A percentile compares a stretch with the other conserved stretches of the same genome.
These are phyloP conservation scores for Hemibagrus guttatus DNA, from an alignment of 2,797 vertebrate genomes.

Conservation along the genomic window DNA sequence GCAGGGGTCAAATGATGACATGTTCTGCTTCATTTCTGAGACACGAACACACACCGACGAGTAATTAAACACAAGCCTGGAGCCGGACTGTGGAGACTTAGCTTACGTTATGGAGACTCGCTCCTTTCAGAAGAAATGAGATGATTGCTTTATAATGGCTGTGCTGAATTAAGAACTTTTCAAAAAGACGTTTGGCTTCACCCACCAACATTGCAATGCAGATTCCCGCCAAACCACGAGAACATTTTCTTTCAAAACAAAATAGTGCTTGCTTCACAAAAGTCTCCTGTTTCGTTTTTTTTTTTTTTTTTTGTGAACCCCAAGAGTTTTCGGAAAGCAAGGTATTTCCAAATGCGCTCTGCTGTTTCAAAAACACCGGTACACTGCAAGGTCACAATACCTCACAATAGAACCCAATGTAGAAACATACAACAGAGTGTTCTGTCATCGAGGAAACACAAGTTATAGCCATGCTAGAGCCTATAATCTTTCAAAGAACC, in stretches of 20 bases:
- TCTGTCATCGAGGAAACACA: background rate
- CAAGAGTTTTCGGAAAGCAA: background rate
- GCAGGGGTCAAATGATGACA: slow-evolving; percentile 35
- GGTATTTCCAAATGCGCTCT: background rate
- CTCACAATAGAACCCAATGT: background rate
- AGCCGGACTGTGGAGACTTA: background rate
- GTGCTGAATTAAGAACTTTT: slow-evolving; percentile 12
- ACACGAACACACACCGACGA: slow-evolving; percentile 6
- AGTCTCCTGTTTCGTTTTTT: background rate
- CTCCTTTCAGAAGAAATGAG: background rate
- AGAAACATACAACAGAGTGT: background rate
- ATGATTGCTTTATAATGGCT: slow-evolving; percentile 1
- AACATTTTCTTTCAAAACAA: slow-evolving; percentile 34
- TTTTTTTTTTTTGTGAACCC: background rate
- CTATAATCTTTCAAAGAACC: background rate
- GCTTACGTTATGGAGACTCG: background rate
- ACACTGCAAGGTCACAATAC: background rate
- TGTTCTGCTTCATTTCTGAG: slow-evolving; percentile 42
- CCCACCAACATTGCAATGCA: background rate
- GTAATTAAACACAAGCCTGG: slow-evolving; percentile 20
- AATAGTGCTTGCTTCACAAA: slow-evolving; percentile 7
- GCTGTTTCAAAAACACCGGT: background rate
- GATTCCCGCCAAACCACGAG: background rate
- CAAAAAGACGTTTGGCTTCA: background rate
- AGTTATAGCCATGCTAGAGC: background rate